Percentiles rank a stretch among this genome's conserved stretches.
phyloP scores from a whole-genome alignment of 2,113 vertebrate genomes.

The Mixornis gularis region DNA sequence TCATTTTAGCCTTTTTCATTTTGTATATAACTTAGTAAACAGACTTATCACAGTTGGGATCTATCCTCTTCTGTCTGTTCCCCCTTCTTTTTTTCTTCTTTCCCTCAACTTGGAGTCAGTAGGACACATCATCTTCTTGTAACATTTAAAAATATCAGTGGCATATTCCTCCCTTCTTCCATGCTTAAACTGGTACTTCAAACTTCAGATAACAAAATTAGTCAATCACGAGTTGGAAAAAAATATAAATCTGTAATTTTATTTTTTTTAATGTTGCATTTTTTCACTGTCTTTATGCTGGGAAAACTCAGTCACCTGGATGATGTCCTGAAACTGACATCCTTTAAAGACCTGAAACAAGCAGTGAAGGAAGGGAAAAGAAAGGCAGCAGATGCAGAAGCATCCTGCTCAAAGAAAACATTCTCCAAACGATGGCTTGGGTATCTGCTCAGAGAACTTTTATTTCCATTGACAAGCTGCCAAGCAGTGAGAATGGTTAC shows the following conservation, averaged over 20 bases:
- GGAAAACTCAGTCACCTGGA: background rate
- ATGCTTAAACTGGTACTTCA: background rate
- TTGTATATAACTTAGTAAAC: background rate
- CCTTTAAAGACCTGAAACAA: background rate
- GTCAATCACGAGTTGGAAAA: background rate
- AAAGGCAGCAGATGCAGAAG: background rate
- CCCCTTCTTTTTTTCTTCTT: background rate
- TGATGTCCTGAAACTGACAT: background rate
- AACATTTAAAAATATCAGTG: background rate
- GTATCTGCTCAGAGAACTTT: background rate
- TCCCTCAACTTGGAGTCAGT: background rate
- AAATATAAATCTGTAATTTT: background rate
- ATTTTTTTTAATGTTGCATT: background rate
- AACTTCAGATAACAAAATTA: background rate
- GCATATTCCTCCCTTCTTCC: background rate
- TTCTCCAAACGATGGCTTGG: background rate
- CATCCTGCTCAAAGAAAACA: background rate
- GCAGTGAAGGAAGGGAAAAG: background rate
- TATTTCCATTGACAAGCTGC: constrained; percentile 41
- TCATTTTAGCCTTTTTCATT: background rate
- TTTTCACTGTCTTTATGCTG: background rate
- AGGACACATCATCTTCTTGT: accelerated
- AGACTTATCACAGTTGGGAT: background rate
- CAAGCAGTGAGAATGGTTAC: background rate
- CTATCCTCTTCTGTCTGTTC: background rate